Conservation (phyloP, 2,888 invertebrate species). For the Stomorhina lunata region DNA sequence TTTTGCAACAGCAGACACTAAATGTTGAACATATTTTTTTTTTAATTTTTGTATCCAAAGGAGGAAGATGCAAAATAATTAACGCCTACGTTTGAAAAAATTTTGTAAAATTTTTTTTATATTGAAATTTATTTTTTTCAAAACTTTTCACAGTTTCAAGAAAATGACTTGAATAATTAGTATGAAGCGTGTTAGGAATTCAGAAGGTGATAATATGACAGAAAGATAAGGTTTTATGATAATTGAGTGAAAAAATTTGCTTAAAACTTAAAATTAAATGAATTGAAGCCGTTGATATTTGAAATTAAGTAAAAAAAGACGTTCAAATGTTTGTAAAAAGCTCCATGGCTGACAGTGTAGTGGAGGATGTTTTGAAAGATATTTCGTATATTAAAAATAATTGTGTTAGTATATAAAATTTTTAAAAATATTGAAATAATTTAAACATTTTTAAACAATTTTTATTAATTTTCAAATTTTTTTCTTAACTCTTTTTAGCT, state of each 20-base stretch:
- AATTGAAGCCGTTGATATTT: background rate
- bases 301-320: background rate
- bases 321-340: constrained; percentile 78
- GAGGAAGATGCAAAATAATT: constrained; percentile 66
- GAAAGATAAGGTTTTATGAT: background rate
- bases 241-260: background rate
- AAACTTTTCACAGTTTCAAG: constrained; percentile 4
- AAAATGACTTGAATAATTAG: constrained; percentile 39
- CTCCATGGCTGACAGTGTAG: constrained; percentile 77
- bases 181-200: too few species aligned
- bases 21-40: constrained; percentile 6
- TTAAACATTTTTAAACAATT: background rate
- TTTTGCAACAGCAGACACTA: constrained; percentile 16
- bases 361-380: constrained; percentile 78
- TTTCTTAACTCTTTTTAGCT: constrained; percentile 83
- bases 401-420: constrained; percentile 76
- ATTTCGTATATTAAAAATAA: constrained; percentile 77
- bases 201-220: too few species aligned
- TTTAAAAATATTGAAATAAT: background rate
- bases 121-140: background rate
- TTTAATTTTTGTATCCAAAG: too few species aligned
- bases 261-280: too few species aligned
- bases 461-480: constrained; percentile 47
- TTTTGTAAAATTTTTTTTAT: background rate
- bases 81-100: constrained; percentile 54